A percentile compares a stretch with the other conserved stretches of the same genome.
phyloP scores from a whole-genome alignment of 92 coral and sea anemone genomes.

The Zoanthus solanderi region DNA sequence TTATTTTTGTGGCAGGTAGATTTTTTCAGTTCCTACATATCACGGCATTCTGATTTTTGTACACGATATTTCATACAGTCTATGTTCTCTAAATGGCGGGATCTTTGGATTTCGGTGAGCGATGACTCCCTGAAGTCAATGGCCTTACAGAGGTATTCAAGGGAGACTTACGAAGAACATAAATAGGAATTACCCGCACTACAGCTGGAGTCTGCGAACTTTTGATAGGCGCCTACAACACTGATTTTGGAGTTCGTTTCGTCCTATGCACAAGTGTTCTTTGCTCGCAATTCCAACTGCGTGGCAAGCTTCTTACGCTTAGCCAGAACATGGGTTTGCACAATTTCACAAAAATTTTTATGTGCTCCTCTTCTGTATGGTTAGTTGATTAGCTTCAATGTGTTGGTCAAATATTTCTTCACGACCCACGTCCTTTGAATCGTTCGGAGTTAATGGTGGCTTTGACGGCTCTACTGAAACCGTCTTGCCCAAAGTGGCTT shows the following conservation, averaged over 20 bases:
- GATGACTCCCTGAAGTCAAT: constrained; percentile 2
- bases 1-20: too few relatives aligned
- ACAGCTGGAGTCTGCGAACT: constrained; percentile 19
- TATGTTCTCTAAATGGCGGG: constrained; percentile 15
- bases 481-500: constrained; percentile 52
- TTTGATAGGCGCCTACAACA: neutral
- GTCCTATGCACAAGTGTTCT: neutral
- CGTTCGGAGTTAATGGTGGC: constrained; percentile 49
- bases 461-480: constrained; percentile 59
- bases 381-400: constrained; percentile 46
- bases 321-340: constrained; percentile 72
- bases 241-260: too few relatives aligned
- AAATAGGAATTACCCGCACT: constrained; percentile 26
- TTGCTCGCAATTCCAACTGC: constrained; percentile 29
- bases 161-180: constrained; percentile 21
- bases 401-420: constrained; percentile 57
- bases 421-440: constrained; percentile 67
- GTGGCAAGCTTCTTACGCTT: constrained; percentile 43
- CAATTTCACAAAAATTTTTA: constrained; percentile 58
- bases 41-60: too few relatives aligned
- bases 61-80: too few relatives aligned
- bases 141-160: constrained; percentile 10
- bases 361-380: constrained; percentile 59
- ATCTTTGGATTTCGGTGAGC: constrained; percentile 1
- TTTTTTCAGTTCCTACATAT: too few relatives aligned